A percentile compares a stretch with the other conserved stretches of the same genome.
Conservation (phyloP, 2,797 vertebrate species). For the Coregonus ussuriensis region DNA sequence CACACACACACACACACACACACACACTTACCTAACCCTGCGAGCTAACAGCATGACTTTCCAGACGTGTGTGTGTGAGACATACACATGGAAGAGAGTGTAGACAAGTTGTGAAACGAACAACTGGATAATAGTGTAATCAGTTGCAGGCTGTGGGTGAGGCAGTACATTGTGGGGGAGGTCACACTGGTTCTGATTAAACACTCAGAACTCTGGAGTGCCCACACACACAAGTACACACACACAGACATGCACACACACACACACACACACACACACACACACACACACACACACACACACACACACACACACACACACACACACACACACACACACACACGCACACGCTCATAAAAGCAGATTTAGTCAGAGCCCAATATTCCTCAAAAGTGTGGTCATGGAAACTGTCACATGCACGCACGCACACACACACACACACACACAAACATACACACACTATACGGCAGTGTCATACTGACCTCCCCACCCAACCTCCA, state of each 20-base stretch:
- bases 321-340: too few relatives aligned
- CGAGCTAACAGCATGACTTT: neutral
- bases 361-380: too few relatives aligned
- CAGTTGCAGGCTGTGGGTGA: constrained; percentile 48
- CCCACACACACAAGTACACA: too few relatives aligned
- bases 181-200: constrained; percentile 49
- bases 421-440: constrained; percentile 17
- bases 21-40: neutral
- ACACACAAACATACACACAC: neutral
- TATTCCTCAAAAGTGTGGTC: too few relatives aligned
- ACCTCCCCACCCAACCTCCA: too few relatives aligned
- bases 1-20: neutral
- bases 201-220: too few relatives aligned
- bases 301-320: too few relatives aligned
- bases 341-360: neutral
- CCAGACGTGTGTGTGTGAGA: constrained; percentile 21
- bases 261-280: too few relatives aligned
- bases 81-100: constrained; percentile 10
- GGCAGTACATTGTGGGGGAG: constrained; percentile 46
- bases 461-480: too few relatives aligned
- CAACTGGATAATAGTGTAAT: constrained; percentile 35
- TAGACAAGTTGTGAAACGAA: constrained; percentile 32
- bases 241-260: too few relatives aligned
- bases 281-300: too few relatives aligned
- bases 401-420: neutral